phyloP scores from a whole-genome alignment of 2,888 invertebrate genomes.

The Endotricha flammealis region DNA sequence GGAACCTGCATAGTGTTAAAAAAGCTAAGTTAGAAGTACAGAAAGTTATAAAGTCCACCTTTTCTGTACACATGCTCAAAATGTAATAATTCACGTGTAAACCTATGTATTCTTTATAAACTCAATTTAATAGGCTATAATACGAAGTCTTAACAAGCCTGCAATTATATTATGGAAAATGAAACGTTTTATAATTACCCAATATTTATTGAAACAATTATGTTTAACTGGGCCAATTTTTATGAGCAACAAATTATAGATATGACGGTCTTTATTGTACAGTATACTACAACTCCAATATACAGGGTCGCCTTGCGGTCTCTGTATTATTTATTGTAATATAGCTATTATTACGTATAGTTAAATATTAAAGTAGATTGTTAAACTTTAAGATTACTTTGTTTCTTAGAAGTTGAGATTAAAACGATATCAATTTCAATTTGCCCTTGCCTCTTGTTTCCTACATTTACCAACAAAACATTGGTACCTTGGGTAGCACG shows the following conservation, averaged over 20 bases:
- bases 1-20: too few relatives aligned
- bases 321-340: background rate
- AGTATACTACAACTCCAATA: background rate
- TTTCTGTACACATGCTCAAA: too few relatives aligned
- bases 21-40: too few relatives aligned
- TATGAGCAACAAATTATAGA: background rate
- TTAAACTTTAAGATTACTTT: background rate
- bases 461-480: conserved; percentile 4
- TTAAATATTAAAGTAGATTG: background rate
- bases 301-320: conserved; percentile 1
- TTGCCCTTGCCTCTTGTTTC: conserved; percentile 6
- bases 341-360: background rate
- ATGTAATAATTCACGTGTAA: too few relatives aligned
- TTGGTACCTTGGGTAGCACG: conserved; percentile 1
- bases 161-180: conserved; percentile 15
- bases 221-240: conserved; percentile 4
- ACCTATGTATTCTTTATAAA: too few relatives aligned
- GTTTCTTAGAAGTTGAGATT: background rate
- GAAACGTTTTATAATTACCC: conserved; percentile 10
- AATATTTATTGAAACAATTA: background rate
- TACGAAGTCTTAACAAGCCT: conserved; percentile 9
- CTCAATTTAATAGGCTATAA: too few relatives aligned
- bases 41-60: too few relatives aligned
- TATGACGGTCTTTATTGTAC: background rate
- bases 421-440: conserved; percentile 2